Evolutionary conservation across 2,888 invertebrate species (phyloP), one percentile per base, ranked within the genome.

Genomic region (Gerosis bhagava): DNA sequence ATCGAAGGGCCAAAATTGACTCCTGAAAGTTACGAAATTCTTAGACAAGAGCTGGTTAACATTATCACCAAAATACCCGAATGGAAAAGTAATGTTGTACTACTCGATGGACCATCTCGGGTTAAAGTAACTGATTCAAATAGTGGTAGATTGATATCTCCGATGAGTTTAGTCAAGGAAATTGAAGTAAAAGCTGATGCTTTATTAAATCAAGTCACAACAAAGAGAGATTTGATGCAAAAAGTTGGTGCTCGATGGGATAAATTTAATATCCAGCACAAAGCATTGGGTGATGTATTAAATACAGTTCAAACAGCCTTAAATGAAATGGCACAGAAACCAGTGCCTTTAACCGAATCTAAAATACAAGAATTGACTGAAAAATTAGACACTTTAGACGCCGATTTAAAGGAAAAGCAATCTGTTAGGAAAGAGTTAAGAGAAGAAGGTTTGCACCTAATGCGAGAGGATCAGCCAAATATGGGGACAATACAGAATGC

Each of bases 401-500:
- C 83, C 21, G 90, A 90, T 6, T 65, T 92, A 4, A 91, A 91
- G 60, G 89, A 91, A 10, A 92, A 93, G 58, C 89, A 90, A 57
- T 79, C 90, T 3, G 80, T 93, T 0, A 93, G 94, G 65, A 92
- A 94, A 54, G 92, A 93, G 56, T 84, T 97, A n/a, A 92, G 94
- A 62, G 93, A 93, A 64, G 94, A 96, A 83, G 96, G 96, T 1
- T 89, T 94, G 43, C 90, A 93, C 62, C 78, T 96, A 55, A 93
- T 96, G 92, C 93, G 94, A 67, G 94, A 95, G 82, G 94, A 97
- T 78, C 93, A 95, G 65, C 91, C 93, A 40, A 95, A 95, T 58
- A 93, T 95, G 77, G 93, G 94, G 0, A 91, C 92, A 0, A 93
- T 97, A 50, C 97, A 97, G 76, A 94, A 94, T 59, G 93, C 93